Evolutionary conservation across 2,113 vertebrate species (phyloP).

Genomic region (Nothoprocta pentlandii): DNA sequence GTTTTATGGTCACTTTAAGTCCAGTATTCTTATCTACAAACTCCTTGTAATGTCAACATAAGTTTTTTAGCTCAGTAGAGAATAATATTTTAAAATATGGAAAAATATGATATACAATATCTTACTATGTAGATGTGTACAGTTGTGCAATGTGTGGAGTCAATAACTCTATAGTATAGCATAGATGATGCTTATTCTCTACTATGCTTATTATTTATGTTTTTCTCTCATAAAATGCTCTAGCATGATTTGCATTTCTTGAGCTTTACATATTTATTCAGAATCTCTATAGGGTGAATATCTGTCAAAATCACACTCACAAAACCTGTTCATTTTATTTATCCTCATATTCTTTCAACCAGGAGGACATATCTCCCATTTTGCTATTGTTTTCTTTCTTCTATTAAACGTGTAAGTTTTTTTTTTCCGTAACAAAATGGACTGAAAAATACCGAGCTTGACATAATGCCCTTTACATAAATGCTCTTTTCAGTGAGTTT

Average conservation of each 20-base stretch:
- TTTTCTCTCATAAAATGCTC: not conserved
- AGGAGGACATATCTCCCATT: not conserved
- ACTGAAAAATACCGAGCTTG: not conserved
- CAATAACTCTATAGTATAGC: not conserved
- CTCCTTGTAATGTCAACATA: not conserved
- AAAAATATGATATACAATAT: not conserved
- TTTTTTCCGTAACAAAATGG: not conserved
- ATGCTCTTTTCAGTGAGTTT: not conserved
- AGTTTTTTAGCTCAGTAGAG: not conserved
- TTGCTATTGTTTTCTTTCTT: not conserved
- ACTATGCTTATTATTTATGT: not conserved
- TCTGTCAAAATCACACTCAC: not conserved
- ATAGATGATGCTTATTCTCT: not conserved
- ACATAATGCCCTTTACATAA: slow-evolving; percentile 1
- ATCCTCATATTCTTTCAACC: not conserved
- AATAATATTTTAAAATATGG: not conserved
- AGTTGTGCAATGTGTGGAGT: not conserved
- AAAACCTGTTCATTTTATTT: not conserved
- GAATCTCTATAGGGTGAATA: not conserved
- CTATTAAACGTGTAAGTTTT: not conserved
- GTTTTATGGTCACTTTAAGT: not conserved
- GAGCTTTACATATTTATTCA: not conserved
- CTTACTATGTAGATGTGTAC: not conserved
- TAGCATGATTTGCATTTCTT: not conserved
- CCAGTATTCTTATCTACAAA: not conserved